Base-by-base conservation (phyloP, 2,888 invertebrate genomes). In the Himalopsyche anomala region DNA sequence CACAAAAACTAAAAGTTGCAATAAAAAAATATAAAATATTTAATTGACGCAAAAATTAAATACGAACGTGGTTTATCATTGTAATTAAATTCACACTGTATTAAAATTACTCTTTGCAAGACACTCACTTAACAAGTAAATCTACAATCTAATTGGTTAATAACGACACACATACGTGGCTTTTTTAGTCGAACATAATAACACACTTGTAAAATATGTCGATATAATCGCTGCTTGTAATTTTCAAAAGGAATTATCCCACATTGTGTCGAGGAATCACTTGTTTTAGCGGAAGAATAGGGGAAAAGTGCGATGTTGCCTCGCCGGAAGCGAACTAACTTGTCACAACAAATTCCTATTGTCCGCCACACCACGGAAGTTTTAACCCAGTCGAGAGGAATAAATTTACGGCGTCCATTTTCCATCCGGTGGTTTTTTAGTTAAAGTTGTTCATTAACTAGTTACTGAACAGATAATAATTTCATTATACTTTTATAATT, bases 341-440 rank as follows among this genome's bases (percentile, higher is more conserved):
- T 74, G 74, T 74, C 74, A 74, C 74, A 74, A 74, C 74, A 74
- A 74, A 74, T 74, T 74, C 36, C 74, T 36, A 74, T 74, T 74
- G 74, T 74, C 74, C 74, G 19, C 5, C 9, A 12, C 74, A 9
- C 15, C 36, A 12, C 74, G 74, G 36, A 36, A 15, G 74, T 4
- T 19, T 69, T 74, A 74, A 74, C 74, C 74, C 74, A 6, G 5
- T 5, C 28, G 74, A 74, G 74, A 74, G 36, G 11, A 36, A 36
- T 36, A 74, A 9, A 15, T 36, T 74, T n/a, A 15, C 74, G 74
- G 36, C 6, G 15, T 74, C 74, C 9, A 69, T 69, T 69, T 36
- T 69, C 69, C 11, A 69, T 36, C 56, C 56, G 56, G 17, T 56
- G 56, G 17, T 62, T 62, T 62, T 28, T 28, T 19, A 19, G 28